These are phyloP conservation scores for Colinus virginianus DNA, from an alignment of 2,113 vertebrate species.

Conservation along the genomic window DNA sequence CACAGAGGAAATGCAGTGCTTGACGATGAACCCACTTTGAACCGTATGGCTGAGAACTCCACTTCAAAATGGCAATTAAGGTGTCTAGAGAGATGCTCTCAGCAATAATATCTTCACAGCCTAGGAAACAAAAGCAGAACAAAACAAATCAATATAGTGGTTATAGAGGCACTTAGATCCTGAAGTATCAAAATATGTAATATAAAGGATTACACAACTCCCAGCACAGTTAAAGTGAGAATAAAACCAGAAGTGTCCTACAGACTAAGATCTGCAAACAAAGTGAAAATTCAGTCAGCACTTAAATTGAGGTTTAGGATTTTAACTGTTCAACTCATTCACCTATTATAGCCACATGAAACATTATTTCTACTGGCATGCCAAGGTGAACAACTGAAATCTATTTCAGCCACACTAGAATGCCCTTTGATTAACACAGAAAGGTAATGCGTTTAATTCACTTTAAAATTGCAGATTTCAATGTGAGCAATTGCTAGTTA, in stretches of 20 bases:
- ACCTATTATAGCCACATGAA: background rate
- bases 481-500: background rate
- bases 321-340: background rate
- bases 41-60: conserved; percentile 97
- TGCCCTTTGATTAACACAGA: background rate
- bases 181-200: background rate
- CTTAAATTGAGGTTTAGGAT: background rate
- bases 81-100: conserved; percentile 97
- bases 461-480: background rate
- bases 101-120: conserved; percentile 97
- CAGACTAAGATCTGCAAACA: background rate
- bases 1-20: conserved; percentile 97
- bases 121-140: conserved; percentile 72
- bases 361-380: background rate
- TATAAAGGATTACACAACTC: background rate
- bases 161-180: background rate
- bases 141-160: background rate
- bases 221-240: background rate
- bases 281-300: background rate
- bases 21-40: conserved; percentile 98
- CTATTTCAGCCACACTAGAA: background rate
- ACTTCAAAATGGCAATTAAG: conserved; percentile 95
- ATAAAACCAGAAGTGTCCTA: background rate
- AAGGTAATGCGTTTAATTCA: background rate
- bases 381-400: background rate